Conservation (phyloP, 2,113 vertebrate species). For the Saiga tatarica region DNA sequence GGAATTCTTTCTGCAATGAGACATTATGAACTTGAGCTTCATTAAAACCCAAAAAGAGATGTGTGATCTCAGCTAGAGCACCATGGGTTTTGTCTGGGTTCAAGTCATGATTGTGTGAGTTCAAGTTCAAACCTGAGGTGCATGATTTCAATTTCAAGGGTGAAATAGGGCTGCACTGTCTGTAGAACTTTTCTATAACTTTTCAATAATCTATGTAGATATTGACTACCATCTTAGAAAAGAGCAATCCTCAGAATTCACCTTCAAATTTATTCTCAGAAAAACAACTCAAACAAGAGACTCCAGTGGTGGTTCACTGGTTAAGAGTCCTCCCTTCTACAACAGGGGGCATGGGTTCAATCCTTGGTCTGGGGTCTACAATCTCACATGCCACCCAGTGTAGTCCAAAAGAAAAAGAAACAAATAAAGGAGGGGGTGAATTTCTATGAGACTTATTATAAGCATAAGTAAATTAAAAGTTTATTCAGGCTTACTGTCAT, state of each 20-base stretch:
- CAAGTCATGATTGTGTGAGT: not conserved
- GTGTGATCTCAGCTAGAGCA: not conserved
- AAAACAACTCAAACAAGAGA: not conserved
- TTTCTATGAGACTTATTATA: not conserved
- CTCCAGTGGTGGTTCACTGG: not conserved
- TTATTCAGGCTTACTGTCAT: not conserved
- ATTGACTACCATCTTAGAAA: not conserved
- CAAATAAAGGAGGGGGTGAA: not conserved
- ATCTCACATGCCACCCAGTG: accelerated
- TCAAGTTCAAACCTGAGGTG: not conserved
- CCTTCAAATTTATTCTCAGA: not conserved
- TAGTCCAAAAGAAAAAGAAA: not conserved
- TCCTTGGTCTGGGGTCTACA: not conserved
- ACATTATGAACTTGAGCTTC: not conserved
- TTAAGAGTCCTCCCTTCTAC: not conserved
- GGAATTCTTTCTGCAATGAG: not conserved
- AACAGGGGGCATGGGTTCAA: not conserved
- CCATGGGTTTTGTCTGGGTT: not conserved
- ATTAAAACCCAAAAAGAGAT: not conserved
- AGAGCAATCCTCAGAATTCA: not conserved
- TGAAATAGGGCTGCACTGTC: not conserved
- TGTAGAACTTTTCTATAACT: not conserved
- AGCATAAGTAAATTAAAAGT: not conserved
- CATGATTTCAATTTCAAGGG: not conserved
- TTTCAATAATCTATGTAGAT: not conserved